Evolutionary conservation across 2,888 invertebrate species (phyloP).

Genomic region (Orthosia cruda): DNA sequence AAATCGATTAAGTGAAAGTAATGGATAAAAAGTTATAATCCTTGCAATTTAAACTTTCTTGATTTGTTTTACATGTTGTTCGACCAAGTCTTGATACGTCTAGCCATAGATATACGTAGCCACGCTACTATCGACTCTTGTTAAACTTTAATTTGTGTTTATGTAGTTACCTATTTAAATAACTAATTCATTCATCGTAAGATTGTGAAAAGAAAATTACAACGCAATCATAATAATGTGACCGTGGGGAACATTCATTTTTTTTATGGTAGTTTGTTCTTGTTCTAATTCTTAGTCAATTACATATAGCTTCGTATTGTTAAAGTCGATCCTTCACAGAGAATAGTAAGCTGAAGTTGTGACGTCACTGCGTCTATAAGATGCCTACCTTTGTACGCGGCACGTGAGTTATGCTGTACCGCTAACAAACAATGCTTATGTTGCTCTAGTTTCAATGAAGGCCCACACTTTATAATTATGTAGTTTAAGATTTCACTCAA

Average conservation of each 20-base stretch:
- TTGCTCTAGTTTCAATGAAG: constrained; percentile 24
- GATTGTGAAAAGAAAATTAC: no score
- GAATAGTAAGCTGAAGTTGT: constrained; percentile 9
- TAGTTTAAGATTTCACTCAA: neutral
- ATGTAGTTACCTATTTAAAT: no score
- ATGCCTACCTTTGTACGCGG: constrained; percentile 15
- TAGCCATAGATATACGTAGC: no score
- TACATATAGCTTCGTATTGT: neutral
- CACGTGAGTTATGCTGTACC: constrained; percentile 32
- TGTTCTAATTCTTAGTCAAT: neutral
- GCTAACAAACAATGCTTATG: constrained; percentile 15
- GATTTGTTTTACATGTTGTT: no score
- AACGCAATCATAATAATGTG: neutral
- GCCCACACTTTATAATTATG: neutral
- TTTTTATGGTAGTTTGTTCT: neutral
- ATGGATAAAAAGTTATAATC: constrained; percentile 16
- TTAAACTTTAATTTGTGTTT: no score
- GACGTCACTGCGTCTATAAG: constrained; percentile 13
- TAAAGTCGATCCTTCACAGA: constrained; percentile 1
- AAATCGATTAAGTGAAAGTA: no score
- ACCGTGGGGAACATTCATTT: neutral
- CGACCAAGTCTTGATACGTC: neutral
- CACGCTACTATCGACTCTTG: no score
- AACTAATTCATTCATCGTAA: no score
- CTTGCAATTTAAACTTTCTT: constrained; percentile 10